Percentiles rank a stretch among this genome's conserved stretches.
Evolutionary conservation across 2,797 vertebrate species (phyloP).

Genomic region (Bradypodion pumilum): DNA sequence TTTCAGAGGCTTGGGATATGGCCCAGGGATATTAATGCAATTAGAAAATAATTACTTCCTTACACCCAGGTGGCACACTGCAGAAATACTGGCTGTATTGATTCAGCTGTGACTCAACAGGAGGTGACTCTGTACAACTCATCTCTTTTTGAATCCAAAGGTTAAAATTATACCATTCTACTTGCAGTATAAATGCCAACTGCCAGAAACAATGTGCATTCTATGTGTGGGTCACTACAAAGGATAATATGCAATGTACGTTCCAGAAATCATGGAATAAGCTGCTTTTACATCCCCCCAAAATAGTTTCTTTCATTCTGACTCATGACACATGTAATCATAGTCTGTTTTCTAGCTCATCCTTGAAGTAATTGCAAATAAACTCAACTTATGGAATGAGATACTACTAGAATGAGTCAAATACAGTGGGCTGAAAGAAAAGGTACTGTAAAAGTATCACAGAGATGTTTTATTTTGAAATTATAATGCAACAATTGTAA

Average conservation of each 20-base stretch:
- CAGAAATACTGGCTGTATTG: background rate
- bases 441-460: fast-evolving
- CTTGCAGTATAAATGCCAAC: background rate
- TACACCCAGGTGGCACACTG: conserved; percentile 8
- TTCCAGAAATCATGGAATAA: background rate
- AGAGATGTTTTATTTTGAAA: background rate
- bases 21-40: conserved; percentile 7
- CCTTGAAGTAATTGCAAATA: background rate
- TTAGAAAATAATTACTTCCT: conserved; percentile 30
- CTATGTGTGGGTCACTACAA: background rate
- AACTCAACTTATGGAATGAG: background rate
- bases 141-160: conserved; percentile 16
- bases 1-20: conserved; percentile 1
- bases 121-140: background rate
- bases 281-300: background rate
- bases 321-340: background rate
- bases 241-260: background rate
- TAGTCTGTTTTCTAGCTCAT: background rate
- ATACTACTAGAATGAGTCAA: background rate
- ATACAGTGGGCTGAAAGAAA: background rate
- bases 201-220: background rate
- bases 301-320: background rate
- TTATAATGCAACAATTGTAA: background rate
- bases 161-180: background rate
- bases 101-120: conserved; percentile 3